Evolutionary conservation across 2,888 invertebrate species (phyloP), one percentile per base, ranked within the genome.

Genomic region (Leptodirus hochenwartii): DNA sequence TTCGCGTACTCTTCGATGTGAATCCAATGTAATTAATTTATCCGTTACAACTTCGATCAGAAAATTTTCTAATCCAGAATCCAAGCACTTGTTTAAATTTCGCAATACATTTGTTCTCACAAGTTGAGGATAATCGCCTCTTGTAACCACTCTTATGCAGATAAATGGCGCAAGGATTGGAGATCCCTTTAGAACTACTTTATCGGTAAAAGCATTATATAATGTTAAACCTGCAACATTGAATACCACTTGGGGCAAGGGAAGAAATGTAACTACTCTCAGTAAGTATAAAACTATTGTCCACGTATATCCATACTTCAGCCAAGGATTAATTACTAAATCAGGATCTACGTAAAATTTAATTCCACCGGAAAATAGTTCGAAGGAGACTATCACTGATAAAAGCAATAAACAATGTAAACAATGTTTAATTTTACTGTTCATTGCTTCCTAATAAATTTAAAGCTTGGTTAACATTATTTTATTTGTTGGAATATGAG

Each of bases 41-140:
- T 95, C 93, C 20, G 90, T 88, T 9, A 93, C 93, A 20, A 95
- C 88, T 64, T 95, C 91, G 43, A 95, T 78, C 49, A 91, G 72
- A 47, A 93, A 95, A 53, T 95, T 91, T 54, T 91, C 90, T 47
- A 95, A 61, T 6, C 91, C 91, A 5, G 82, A 81, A 52, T 85
- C 81, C 39, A 77, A 60, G 49, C 90, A 90, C 39, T 76, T 75
- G 43, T 79, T 78, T 65, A 90, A 73, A 51, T 91, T 91, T 37
- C 82, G 67, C 32, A 68, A 62, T 4, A 90, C 85, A 62, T 90
- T 91, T 30, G 68, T 69, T 50, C 74, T 76, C 3, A 95, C 91
- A 38, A 95, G 60, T 43, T 87, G 78, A 4, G 91, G 82, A 52
- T 80, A 95, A 55, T 91, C 88, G 20, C 95, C 93, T 34, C 91